phyloP scores from a whole-genome alignment of 2,888 invertebrate species.

The Lasioglossum oenotherae region DNA sequence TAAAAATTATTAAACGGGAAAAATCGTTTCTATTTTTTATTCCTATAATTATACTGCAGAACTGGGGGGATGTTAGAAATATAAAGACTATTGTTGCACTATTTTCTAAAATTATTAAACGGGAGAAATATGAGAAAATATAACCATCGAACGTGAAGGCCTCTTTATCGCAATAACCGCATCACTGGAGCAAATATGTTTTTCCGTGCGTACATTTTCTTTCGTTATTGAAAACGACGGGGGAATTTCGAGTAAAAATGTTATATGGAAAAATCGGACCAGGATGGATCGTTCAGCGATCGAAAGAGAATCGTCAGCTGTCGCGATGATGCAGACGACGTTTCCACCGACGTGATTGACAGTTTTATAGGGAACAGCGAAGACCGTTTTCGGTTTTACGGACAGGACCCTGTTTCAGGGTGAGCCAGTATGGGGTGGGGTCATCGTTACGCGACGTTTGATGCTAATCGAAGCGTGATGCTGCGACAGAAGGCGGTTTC shows the following conservation, averaged over 20 bases:
- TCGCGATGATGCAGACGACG: conserved; percentile 71
- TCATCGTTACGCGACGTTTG: conserved; percentile 58
- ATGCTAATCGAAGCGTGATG: conserved; percentile 65
- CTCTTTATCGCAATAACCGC: background rate
- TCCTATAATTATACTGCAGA: no score
- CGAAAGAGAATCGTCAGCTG: conserved; percentile 79
- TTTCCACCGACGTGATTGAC: conserved; percentile 77
- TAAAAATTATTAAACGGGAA: background rate
- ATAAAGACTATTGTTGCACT: background rate
- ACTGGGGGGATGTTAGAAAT: no score
- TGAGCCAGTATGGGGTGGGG: conserved; percentile 14
- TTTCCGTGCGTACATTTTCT: background rate
- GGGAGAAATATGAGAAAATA: background rate
- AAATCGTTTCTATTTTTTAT: background rate
- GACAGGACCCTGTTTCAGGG: conserved; percentile 60
- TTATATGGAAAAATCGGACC: conserved; percentile 50
- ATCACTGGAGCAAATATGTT: background rate
- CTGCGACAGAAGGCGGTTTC: conserved; percentile 34
- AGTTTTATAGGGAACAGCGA: conserved; percentile 78
- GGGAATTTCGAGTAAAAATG: background rate
- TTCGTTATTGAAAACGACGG: background rate
- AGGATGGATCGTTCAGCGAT: conserved; percentile 78
- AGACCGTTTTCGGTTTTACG: conserved; percentile 77
- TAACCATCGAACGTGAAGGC: background rate
- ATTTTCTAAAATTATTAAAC: background rate